Evolutionary conservation across 2,888 invertebrate genomes (phyloP).

Genomic region (Entomobrya proxima): DNA sequence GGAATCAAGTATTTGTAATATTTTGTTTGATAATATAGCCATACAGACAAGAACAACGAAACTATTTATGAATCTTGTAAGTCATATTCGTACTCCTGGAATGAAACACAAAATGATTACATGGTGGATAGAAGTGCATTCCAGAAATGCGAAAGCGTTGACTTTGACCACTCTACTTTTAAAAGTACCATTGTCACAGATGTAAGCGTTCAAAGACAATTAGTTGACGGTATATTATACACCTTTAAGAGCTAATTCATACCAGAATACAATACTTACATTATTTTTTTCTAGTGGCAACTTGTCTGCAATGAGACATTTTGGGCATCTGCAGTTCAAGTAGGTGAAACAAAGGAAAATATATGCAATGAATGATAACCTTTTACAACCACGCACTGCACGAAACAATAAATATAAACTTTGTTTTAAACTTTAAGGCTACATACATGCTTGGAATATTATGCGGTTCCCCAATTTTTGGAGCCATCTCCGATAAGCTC

Average conservation of each 20-base stretch:
- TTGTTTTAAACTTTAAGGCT: not conserved
- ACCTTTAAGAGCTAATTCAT: not conserved
- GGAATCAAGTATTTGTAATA: not conserved
- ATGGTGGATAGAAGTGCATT: constrained; percentile 5
- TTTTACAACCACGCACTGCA: too few species aligned
- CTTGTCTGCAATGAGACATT: constrained; percentile 56
- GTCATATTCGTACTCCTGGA: constrained; percentile 29
- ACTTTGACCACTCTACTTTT: constrained; percentile 73
- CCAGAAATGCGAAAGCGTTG: constrained; percentile 50
- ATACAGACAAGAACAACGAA: constrained; percentile 23
- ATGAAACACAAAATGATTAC: constrained; percentile 17
- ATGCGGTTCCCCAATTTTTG: constrained; percentile 62
- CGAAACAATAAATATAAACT: too few species aligned
- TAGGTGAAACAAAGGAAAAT: not conserved
- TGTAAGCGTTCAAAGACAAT: not conserved
- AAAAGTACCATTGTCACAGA: constrained; percentile 66
- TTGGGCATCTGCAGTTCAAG: constrained; percentile 61
- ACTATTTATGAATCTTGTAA: constrained; percentile 51
- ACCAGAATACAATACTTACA: not conserved
- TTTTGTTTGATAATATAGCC: not conserved
- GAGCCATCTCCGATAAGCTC: constrained; percentile 56
- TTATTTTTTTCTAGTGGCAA: constrained; percentile 50
- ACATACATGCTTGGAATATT: constrained; percentile 64
- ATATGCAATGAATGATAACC: not conserved
- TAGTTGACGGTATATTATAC: not conserved